Percentiles rank a stretch among this genome's conserved stretches.
Evolutionary conservation across 1,140 invertebrate species (phyloP).

Genomic region (Drosophila saltans): DNA sequence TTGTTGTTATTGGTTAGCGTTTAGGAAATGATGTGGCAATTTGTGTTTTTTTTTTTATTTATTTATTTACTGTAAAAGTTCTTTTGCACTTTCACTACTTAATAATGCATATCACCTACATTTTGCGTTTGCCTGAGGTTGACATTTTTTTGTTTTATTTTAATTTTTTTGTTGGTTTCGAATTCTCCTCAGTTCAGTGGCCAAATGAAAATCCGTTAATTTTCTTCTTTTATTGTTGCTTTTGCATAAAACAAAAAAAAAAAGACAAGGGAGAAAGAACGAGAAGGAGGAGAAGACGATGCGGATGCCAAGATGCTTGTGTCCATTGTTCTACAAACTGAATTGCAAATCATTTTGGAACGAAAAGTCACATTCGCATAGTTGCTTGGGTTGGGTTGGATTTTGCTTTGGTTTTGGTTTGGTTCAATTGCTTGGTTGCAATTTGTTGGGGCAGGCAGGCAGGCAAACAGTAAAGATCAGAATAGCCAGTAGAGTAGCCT

Average conservation of each 20-base stretch:
- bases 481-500: too few relatives aligned
- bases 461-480: constrained; percentile 22
- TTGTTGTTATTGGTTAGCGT: not conserved
- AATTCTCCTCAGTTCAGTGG: constrained; percentile 43
- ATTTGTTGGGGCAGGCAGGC: constrained; percentile 72
- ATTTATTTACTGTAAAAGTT: constrained; percentile 30
- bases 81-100: constrained; percentile 76
- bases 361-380: constrained; percentile 46
- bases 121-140: constrained; percentile 37
- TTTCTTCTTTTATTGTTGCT: constrained; percentile 13
- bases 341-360: constrained; percentile 64
- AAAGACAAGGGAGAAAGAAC: not conserved
- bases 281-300: constrained; percentile 16
- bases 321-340: constrained; percentile 30
- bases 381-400: constrained; percentile 33
- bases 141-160: constrained; percentile 24
- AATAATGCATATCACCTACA: constrained; percentile 79
- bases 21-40: constrained; percentile 32
- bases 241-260: constrained; percentile 4
- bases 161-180: constrained; percentile 22
- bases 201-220: constrained; percentile 32
- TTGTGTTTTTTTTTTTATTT: constrained; percentile 12
- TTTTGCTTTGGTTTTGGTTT: not conserved
- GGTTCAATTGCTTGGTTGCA: constrained; percentile 63
- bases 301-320: constrained; percentile 5